Evolutionary conservation across 2,797 vertebrate genomes (phyloP).

Genomic region (Enteromius anoplus): DNA sequence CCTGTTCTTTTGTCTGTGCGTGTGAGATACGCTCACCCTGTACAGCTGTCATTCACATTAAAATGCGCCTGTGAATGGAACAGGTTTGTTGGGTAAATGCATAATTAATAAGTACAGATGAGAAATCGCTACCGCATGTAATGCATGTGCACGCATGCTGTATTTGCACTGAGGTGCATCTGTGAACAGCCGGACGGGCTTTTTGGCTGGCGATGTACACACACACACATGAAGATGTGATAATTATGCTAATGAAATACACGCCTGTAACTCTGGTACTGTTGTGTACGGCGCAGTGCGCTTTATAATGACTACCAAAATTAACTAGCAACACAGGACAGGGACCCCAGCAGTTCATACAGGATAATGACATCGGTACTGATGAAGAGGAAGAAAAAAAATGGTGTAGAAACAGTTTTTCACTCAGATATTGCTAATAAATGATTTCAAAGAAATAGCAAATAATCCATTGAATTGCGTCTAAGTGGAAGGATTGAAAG

Average conservation of each 20-base stretch:
- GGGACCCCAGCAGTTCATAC: not conserved
- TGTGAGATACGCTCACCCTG: not conserved
- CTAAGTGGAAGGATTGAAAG: not conserved
- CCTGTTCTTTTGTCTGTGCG: not conserved
- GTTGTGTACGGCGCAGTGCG: not conserved
- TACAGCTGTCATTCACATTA: slow-evolving; percentile 39
- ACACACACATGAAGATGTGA: slow-evolving; percentile 54
- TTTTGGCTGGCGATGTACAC: slow-evolving; percentile 45
- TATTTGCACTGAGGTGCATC: slow-evolving; percentile 35
- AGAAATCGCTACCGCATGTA: slow-evolving; percentile 13
- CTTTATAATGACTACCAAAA: slow-evolving; percentile 14
- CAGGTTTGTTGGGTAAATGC: slow-evolving; percentile 48
- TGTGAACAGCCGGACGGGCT: slow-evolving; percentile 7
- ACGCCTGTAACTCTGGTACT: slow-evolving; percentile 36
- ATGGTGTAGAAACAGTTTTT: not conserved
- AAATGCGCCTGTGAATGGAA: slow-evolving; percentile 39
- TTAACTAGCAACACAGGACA: slow-evolving; percentile 1
- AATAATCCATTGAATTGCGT: not conserved
- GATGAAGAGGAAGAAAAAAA: not conserved
- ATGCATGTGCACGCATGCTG: slow-evolving; percentile 23
- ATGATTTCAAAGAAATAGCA: not conserved
- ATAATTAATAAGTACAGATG: slow-evolving; percentile 49
- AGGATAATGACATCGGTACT: not conserved
- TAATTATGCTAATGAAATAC: slow-evolving; percentile 55
- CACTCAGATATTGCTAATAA: not conserved